Evolutionary conservation across 2,797 vertebrate genomes (phyloP).

Genomic region (Mionectes olivaceus): DNA sequence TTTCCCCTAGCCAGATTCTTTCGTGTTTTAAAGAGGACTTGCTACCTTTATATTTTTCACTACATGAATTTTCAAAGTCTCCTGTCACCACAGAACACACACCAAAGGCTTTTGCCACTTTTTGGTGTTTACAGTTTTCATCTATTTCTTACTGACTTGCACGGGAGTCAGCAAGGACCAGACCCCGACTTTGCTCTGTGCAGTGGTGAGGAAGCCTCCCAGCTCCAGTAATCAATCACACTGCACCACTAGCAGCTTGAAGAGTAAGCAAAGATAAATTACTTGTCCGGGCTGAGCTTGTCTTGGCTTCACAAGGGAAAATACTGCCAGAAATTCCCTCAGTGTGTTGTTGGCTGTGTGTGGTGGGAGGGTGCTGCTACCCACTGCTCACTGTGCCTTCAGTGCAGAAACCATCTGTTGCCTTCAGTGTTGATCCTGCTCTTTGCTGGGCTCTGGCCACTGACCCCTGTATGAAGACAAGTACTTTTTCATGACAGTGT

Average conservation of each 20-base stretch:
- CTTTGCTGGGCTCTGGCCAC: not conserved
- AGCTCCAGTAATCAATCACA: not conserved
- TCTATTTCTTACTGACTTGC: not conserved
- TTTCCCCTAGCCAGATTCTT: not conserved
- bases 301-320: not conserved
- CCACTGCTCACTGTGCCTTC: not conserved
- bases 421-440: not conserved
- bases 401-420: not conserved
- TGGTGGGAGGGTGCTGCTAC: not conserved
- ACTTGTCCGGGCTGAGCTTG: not conserved
- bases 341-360: not conserved
- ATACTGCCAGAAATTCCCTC: not conserved
- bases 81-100: not conserved
- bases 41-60: not conserved
- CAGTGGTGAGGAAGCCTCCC: not conserved
- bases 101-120: not conserved
- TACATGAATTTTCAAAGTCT: not conserved
- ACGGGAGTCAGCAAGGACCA: not conserved
- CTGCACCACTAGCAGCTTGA: not conserved
- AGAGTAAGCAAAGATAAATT: not conserved
- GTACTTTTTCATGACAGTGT: not conserved
- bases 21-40: not conserved
- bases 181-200: not conserved
- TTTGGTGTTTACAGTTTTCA: not conserved
- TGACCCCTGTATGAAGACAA: fast-evolving